These are phyloP conservation scores for Tryphoninae sp. DNA, from an alignment of 2,888 invertebrate genomes.

Conservation along the genomic window DNA sequence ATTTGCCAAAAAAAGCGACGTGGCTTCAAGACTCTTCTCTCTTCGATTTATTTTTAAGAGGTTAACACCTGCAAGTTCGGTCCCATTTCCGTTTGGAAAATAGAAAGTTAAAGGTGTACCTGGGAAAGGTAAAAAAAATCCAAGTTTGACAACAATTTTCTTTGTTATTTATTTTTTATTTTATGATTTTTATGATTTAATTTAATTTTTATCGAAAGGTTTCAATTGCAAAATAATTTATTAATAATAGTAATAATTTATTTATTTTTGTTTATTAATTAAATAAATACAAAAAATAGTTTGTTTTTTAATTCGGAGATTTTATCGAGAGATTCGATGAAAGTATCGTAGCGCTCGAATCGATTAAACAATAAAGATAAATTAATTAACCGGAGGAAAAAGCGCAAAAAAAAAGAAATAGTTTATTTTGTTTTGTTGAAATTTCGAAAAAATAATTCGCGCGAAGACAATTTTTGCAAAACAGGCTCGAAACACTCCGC, in stretches of 20 bases:
- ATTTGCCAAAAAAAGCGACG: conserved; percentile 53
- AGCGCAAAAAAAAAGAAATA: background rate
- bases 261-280: too few species aligned
- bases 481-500: background rate
- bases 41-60: conserved; percentile 45
- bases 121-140: too few species aligned
- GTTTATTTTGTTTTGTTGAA: background rate
- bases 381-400: background rate
- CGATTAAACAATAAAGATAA: background rate
- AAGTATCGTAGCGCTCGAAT: conserved; percentile 31
- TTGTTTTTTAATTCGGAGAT: too few species aligned
- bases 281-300: too few species aligned
- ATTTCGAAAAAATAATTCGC: background rate
- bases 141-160: too few species aligned
- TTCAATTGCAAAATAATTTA: too few species aligned
- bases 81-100: background rate
- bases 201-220: too few species aligned
- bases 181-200: too few species aligned
- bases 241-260: too few species aligned
- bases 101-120: background rate
- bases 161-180: too few species aligned
- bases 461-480: background rate
- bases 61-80: background rate
- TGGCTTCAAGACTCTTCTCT: conserved; percentile 21
- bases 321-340: conserved; percentile 38